These are phyloP conservation scores for Ochotona princeps DNA, from an alignment of 2,113 vertebrate genomes.

Conservation along the genomic window DNA sequence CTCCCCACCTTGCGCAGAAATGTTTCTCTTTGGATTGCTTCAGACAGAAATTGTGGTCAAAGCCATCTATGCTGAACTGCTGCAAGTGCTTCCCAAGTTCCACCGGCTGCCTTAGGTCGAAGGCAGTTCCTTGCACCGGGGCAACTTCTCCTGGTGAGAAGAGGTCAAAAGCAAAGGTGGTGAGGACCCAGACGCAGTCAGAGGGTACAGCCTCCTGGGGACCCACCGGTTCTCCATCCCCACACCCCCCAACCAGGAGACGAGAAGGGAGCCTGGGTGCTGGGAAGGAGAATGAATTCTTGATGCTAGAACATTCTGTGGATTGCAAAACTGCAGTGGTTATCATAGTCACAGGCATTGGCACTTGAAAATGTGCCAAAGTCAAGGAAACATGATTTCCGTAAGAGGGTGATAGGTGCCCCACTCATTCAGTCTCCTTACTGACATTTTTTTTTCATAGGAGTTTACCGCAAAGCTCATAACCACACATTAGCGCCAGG, in stretches of 20 bases:
- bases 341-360: neutral
- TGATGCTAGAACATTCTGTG: neutral
- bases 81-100: conserved; percentile 90
- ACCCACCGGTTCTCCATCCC: neutral
- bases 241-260: neutral
- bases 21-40: conserved; percentile 78
- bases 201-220: too few species aligned
- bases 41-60: conserved; percentile 98
- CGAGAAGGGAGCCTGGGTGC: neutral
- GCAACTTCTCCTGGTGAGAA: conserved; percentile 90
- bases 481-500: neutral
- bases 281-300: neutral
- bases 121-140: conserved; percentile 89
- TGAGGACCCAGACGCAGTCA: neutral
- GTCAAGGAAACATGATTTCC: neutral
- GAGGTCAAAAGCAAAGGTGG: neutral
- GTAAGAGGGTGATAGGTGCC: neutral
- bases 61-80: conserved; percentile 88
- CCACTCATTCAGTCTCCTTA: neutral
- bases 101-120: conserved; percentile 91
- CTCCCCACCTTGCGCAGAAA: conserved; percentile 89
- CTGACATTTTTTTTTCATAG: neutral
- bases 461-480: neutral
- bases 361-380: neutral
- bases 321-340: neutral